phyloP scores from a whole-genome alignment of 2,797 vertebrate species.

The Salarias fasciatus region DNA sequence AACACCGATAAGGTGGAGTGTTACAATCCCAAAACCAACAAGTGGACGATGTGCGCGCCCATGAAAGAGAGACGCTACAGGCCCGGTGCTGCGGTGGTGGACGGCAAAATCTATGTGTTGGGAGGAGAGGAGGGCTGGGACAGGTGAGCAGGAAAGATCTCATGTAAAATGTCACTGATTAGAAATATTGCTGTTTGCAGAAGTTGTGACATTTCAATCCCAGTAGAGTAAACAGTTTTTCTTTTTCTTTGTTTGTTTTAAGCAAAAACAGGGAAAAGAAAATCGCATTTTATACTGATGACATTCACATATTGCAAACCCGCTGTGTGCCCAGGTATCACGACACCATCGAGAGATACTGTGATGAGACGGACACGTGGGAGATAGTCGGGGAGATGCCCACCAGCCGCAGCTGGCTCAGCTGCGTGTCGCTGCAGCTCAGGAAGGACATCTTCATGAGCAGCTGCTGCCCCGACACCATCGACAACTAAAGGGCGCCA shows the following conservation, averaged over 20 bases:
- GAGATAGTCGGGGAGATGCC: slow-evolving; percentile 87
- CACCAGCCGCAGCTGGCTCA: slow-evolving; percentile 87
- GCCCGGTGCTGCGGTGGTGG: slow-evolving; percentile 84
- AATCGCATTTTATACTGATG: too few relatives aligned
- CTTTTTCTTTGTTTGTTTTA: too few relatives aligned
- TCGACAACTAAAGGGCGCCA: slow-evolving; percentile 62
- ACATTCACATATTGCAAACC: too few relatives aligned
- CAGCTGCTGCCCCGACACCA: slow-evolving; percentile 50
- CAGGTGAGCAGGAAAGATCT: slow-evolving; percentile 67
- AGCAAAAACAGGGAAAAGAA: too few relatives aligned
- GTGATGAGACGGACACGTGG: slow-evolving; percentile 82
- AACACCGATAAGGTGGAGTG: slow-evolving; percentile 88
- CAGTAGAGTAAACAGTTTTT: too few relatives aligned
- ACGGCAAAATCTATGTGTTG: slow-evolving; percentile 85
- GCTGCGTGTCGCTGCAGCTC: slow-evolving; percentile 84
- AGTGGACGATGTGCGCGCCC: slow-evolving; percentile 87
- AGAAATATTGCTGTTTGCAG: too few relatives aligned
- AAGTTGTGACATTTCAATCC: too few relatives aligned
- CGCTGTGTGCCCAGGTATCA: slow-evolving; percentile 76
- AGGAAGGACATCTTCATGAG: slow-evolving; percentile 75
- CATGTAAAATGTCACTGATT: too few relatives aligned
- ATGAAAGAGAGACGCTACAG: slow-evolving; percentile 87
- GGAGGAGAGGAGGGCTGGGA: slow-evolving; percentile 88
- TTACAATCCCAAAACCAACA: slow-evolving; percentile 84
- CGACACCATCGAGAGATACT: slow-evolving; percentile 86